Percentiles rank a stretch among this genome's conserved stretches.
Evolutionary conservation across 53 echinoderm and acorn worm species (phyloP).

Genomic region (Pentamera pediparva): DNA sequence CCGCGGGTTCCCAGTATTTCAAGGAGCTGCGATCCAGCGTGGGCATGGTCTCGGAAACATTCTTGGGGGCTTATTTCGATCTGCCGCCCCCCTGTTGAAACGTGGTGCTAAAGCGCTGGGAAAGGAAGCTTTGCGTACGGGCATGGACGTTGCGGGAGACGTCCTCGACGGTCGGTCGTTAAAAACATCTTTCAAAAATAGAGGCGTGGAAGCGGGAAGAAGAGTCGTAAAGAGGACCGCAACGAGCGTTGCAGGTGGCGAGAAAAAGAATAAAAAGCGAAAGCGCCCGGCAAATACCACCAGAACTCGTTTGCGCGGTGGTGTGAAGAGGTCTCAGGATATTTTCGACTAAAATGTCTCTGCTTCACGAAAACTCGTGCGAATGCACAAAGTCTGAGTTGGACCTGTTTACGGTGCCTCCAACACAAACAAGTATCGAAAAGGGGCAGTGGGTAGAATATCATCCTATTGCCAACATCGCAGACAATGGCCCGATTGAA

Average conservation of each 20-base stretch:
- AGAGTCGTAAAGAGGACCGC: not conserved
- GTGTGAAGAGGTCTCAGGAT: slow-evolving; percentile 27
- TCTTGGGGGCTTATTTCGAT: slow-evolving; percentile 44
- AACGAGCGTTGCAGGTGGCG: not conserved
- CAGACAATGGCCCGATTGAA: slow-evolving; percentile 39
- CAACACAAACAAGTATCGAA: slow-evolving; percentile 57
- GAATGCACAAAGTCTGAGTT: slow-evolving; percentile 64
- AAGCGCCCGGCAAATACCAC: not conserved
- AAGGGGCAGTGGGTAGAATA: slow-evolving; percentile 52
- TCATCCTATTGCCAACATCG: slow-evolving; percentile 46
- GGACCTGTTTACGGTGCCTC: slow-evolving; percentile 56
- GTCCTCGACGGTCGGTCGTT: slow-evolving; percentile 10
- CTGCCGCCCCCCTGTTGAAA: slow-evolving; percentile 41
- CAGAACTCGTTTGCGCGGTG: not conserved
- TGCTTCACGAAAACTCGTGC: slow-evolving; percentile 66
- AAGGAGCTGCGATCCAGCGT: slow-evolving; percentile 25
- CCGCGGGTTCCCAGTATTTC: slow-evolving; percentile 13
- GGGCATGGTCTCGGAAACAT: slow-evolving; percentile 50
- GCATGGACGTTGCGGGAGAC: slow-evolving; percentile 9
- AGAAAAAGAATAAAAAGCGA: not conserved
- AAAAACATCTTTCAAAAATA: not conserved
- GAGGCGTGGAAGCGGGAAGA: slow-evolving; percentile 11
- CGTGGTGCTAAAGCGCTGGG: slow-evolving; percentile 43
- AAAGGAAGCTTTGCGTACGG: slow-evolving; percentile 36
- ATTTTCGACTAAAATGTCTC: slow-evolving; percentile 60